Evolutionary conservation across 2,113 vertebrate species (phyloP).

Genomic region (Protomyctophum bolini): DNA sequence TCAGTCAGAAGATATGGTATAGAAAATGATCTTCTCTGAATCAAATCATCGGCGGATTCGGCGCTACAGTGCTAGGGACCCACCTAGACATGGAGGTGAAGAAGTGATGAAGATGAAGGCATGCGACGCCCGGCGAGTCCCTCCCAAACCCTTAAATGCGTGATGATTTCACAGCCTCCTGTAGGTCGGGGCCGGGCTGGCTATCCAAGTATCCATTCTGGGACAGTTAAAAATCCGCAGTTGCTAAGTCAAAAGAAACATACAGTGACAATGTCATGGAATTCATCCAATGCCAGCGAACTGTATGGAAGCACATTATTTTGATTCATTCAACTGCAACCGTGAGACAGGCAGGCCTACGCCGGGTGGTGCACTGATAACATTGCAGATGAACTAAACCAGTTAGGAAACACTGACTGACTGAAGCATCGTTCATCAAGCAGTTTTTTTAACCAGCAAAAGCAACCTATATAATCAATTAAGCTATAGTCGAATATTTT

Average conservation of each 20-base stretch:
- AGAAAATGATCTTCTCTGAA: too few species aligned
- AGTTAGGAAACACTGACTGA: too few species aligned
- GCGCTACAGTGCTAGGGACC: too few species aligned
- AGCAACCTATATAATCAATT: background rate
- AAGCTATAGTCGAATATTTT: background rate
- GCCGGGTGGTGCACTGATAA: conserved; percentile 6
- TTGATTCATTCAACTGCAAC: too few species aligned
- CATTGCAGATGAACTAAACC: background rate
- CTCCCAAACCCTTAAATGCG: too few species aligned
- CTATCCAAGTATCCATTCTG: background rate
- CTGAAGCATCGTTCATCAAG: background rate
- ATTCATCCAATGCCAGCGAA: background rate
- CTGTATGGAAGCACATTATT: background rate
- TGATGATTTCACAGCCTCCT: conserved; percentile 1
- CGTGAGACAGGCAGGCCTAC: conserved; percentile 50
- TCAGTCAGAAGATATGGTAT: too few species aligned
- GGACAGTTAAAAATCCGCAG: conserved; percentile 6
- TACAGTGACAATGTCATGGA: background rate
- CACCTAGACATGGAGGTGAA: background rate
- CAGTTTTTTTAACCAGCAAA: background rate
- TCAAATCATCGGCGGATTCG: too few species aligned
- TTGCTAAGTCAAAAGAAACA: background rate
- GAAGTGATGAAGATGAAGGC: background rate
- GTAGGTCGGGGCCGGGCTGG: too few species aligned
- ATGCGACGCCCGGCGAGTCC: background rate